Percentiles rank a stretch among this genome's conserved stretches.
phyloP scores from a whole-genome alignment of 1,140 invertebrate genomes.

The Paramacrobiotus metropolitanus region DNA sequence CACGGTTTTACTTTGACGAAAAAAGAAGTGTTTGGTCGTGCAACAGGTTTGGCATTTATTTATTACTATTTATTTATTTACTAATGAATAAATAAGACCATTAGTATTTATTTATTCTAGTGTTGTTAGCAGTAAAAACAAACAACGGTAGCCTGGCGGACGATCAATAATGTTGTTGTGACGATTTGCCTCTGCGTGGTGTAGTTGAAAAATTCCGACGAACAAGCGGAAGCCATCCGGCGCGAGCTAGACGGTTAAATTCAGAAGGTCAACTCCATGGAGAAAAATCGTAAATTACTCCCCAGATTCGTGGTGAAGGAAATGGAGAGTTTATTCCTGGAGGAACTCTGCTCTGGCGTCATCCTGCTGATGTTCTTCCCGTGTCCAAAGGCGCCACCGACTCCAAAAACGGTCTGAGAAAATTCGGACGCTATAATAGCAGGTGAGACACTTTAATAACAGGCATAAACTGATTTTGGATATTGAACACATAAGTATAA shows the following conservation, averaged over 20 bases:
- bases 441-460: no score
- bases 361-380: constrained; percentile 88
- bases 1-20: no score
- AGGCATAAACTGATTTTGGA: no score
- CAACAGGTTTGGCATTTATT: no score
- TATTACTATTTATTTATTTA: constrained; percentile 5
- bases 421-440: constrained; percentile 82
- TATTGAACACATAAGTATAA: no score
- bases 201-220: constrained; percentile 91
- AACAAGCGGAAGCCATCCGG: constrained; percentile 95
- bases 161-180: no score
- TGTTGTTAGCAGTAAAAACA: no score
- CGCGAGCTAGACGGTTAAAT: constrained; percentile 90
- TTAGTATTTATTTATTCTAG: no score
- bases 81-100: no score
- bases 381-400: constrained; percentile 92
- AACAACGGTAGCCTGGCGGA: no score
- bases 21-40: no score
- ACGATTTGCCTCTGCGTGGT: constrained; percentile 11
- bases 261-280: constrained; percentile 87
- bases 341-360: constrained; percentile 90
- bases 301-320: constrained; percentile 99
- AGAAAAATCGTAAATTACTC: constrained; percentile 88
- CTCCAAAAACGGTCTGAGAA: constrained; percentile 84
- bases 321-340: constrained; percentile 97